Percentiles rank a stretch among this genome's conserved stretches.
These are phyloP conservation scores for Ophioninae sp. DNA, from an alignment of 2,888 invertebrate species.

Conservation along the genomic window DNA sequence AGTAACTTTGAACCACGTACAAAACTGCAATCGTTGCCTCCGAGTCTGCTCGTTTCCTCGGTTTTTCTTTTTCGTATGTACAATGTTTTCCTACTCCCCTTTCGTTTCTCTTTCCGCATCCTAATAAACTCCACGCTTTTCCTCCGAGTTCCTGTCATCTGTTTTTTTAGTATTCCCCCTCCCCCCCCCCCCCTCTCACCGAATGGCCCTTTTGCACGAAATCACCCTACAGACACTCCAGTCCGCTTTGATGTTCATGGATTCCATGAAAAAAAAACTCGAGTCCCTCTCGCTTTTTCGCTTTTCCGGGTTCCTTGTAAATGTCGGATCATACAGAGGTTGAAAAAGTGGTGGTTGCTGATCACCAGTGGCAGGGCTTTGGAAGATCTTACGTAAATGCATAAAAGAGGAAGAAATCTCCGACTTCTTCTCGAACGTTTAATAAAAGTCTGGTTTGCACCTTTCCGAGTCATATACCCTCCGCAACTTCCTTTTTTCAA, in stretches of 20 bases:
- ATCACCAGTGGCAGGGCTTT: not conserved
- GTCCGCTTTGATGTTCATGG: slow-evolving; percentile 27
- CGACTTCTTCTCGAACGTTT: slow-evolving; percentile 16
- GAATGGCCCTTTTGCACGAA: not conserved
- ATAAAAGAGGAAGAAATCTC: not conserved
- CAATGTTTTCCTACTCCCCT: not conserved
- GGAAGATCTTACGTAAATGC: not conserved
- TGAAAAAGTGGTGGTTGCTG: not conserved
- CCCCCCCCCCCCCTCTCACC: not conserved
- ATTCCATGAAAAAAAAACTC: slow-evolving; percentile 36
- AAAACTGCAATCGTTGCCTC: slow-evolving; percentile 20
- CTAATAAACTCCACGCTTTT: slow-evolving; percentile 25
- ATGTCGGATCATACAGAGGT: not conserved
- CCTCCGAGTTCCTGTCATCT: slow-evolving; percentile 35
- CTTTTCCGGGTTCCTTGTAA: not conserved
- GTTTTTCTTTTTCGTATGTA: slow-evolving; percentile 7
- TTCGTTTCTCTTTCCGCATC: not conserved
- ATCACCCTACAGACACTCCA: not conserved
- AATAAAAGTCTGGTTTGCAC: slow-evolving; percentile 33
- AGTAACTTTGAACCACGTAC: slow-evolving; percentile 49
- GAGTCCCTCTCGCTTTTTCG: slow-evolving; percentile 1
- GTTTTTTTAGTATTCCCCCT: too few relatives aligned
- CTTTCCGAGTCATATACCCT: not conserved
- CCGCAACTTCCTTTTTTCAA: not conserved
- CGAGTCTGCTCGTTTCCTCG: slow-evolving; percentile 29